phyloP scores from a whole-genome alignment of 2,797 vertebrate genomes.

The Thamnophis elegans region DNA sequence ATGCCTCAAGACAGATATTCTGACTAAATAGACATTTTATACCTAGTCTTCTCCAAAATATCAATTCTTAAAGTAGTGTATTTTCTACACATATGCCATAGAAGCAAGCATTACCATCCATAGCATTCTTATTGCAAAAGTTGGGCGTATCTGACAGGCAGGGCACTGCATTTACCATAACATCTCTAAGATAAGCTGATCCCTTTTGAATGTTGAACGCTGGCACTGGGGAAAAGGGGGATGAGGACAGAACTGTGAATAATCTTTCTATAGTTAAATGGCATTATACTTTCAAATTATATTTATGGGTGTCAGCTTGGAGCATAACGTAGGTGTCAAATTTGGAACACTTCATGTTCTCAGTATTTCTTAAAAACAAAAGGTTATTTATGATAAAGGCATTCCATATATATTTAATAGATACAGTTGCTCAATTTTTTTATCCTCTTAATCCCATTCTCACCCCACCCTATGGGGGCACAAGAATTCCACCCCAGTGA shows the following conservation, averaged over 20 bases:
- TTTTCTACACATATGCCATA: background rate
- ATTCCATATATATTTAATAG: background rate
- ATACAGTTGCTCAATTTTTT: conserved; percentile 26
- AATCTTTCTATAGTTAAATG: conserved; percentile 9
- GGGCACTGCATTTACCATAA: background rate
- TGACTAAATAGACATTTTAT: background rate
- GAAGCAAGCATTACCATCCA: background rate
- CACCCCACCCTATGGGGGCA: conserved; percentile 14
- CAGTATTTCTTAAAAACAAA: conserved; percentile 34
- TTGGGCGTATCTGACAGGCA: background rate
- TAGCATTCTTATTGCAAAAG: background rate
- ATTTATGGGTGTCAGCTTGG: conserved; percentile 28
- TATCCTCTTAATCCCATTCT: conserved; percentile 13
- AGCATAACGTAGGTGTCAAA: conserved; percentile 2
- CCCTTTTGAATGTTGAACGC: background rate
- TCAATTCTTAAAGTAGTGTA: background rate
- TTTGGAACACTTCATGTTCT: conserved; percentile 9
- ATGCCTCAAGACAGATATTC: background rate
- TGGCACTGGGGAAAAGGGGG: background rate
- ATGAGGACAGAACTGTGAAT: conserved; percentile 18
- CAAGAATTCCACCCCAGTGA: conserved; percentile 3
- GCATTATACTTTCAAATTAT: conserved; percentile 15
- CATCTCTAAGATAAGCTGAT: background rate
- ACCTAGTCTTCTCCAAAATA: background rate
- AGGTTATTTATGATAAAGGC: conserved; percentile 12